Evolutionary conservation across 2,797 vertebrate species (phyloP).

Genomic region (Sternotherus odoratus): DNA sequence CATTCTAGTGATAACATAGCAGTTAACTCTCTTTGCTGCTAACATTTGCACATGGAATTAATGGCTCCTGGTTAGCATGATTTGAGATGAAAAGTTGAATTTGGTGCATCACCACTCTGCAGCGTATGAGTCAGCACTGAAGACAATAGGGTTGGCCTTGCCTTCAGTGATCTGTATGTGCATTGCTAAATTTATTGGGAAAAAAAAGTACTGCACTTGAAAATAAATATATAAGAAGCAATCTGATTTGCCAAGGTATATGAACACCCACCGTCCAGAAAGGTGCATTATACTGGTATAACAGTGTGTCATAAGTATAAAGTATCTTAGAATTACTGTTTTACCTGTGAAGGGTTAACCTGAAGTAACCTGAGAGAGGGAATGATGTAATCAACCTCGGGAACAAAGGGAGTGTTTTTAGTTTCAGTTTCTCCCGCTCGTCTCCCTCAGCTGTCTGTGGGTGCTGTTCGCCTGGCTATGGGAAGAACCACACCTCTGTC

Average conservation of each 20-base stretch:
- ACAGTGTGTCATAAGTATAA: too few relatives aligned
- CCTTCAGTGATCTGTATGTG: background rate
- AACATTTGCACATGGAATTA: constrained; percentile 43
- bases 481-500: too few relatives aligned
- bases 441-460: too few relatives aligned
- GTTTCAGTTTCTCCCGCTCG: too few relatives aligned
- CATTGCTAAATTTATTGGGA: background rate
- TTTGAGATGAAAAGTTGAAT: background rate
- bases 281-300: background rate
- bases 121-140: constrained; percentile 44
- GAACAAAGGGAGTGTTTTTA: too few relatives aligned
- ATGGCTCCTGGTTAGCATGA: constrained; percentile 25
- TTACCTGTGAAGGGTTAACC: too few relatives aligned
- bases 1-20: background rate
- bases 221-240: constrained; percentile 25
- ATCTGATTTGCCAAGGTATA: constrained; percentile 29
- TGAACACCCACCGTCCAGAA: background rate
- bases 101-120: constrained; percentile 7
- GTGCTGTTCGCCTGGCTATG: too few relatives aligned
- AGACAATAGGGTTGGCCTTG: constrained; percentile 50
- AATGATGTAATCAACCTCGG: too few relatives aligned
- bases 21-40: background rate
- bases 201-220: background rate
- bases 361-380: too few relatives aligned
- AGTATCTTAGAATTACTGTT: too few relatives aligned